Conservation (phyloP, 2,113 vertebrate genomes). For the Anser brachyrhynchus region DNA sequence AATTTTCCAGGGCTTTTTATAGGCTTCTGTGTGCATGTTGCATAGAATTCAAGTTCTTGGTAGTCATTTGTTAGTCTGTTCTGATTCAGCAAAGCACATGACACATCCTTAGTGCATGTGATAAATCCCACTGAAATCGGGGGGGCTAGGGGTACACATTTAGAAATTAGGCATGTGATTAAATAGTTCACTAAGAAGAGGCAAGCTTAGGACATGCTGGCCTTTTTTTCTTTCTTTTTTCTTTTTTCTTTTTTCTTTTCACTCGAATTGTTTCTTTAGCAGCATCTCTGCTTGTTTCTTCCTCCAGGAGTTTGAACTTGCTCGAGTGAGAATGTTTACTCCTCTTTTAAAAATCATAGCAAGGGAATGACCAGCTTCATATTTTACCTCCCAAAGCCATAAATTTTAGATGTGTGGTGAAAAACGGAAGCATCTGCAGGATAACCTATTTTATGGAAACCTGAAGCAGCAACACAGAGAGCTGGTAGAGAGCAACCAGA, state of each 20-base stretch:
- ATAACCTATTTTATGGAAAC: not conserved
- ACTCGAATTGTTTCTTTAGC: not conserved
- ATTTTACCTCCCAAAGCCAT: not conserved
- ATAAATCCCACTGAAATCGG: not conserved
- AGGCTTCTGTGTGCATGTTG: not conserved
- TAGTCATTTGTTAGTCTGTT: not conserved
- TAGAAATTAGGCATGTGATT: not conserved
- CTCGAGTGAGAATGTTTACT: not conserved
- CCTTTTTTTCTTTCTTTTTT: not conserved
- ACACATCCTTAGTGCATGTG: not conserved
- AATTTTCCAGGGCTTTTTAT: constrained; percentile 14
- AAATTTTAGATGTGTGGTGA: not conserved
- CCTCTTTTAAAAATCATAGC: not conserved
- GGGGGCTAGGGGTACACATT: not conserved
- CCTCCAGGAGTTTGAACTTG: not conserved
- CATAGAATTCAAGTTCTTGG: not conserved
- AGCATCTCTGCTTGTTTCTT: not conserved
- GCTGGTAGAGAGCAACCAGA: not conserved
- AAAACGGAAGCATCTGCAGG: not conserved
- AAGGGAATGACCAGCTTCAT: not conserved
- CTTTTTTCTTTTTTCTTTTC: not conserved
- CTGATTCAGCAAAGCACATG: not conserved
- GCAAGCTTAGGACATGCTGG: not conserved
- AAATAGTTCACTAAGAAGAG: not conserved
- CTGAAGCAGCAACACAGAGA: not conserved